These are phyloP conservation scores for Drosophila yooni DNA, from an alignment of 2,888 invertebrate genomes.

Conservation along the genomic window DNA sequence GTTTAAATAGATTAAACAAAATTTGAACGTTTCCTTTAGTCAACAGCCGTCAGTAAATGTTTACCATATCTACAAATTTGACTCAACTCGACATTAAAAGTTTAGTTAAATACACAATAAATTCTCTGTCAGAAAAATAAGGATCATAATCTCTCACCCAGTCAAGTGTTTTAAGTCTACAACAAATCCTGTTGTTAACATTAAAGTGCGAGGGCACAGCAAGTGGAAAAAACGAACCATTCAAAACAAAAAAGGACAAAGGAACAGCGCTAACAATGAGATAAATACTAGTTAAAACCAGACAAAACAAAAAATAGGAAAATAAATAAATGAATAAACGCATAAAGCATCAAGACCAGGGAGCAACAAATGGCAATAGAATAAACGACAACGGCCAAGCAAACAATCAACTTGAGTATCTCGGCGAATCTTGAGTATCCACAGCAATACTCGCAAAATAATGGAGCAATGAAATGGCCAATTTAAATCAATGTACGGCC, in stretches of 20 bases:
- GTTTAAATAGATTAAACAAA: slow-evolving; percentile 47
- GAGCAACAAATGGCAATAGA: slow-evolving; percentile 1
- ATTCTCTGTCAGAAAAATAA: background rate
- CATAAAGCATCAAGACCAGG: slow-evolving; percentile 6
- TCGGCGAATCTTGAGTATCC: slow-evolving; percentile 14
- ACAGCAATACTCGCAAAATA: slow-evolving; percentile 45
- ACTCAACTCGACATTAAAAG: background rate
- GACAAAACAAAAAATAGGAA: slow-evolving; percentile 31
- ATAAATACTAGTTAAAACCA: slow-evolving; percentile 38
- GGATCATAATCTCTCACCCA: background rate
- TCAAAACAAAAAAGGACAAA: slow-evolving; percentile 16
- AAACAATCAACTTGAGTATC: slow-evolving; percentile 66
- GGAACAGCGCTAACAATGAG: slow-evolving; percentile 21
- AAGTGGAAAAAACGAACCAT: background rate
- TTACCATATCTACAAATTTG: background rate
- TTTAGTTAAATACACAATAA: background rate
- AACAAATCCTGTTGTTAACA: slow-evolving; percentile 52
- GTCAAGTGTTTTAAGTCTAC: slow-evolving; percentile 8
- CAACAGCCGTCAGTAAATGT: background rate
- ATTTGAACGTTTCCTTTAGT: slow-evolving; percentile 6
- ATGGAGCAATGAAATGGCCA: slow-evolving; percentile 71
- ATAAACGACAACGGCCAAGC: slow-evolving; percentile 32
- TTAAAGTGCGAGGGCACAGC: slow-evolving; percentile 4
- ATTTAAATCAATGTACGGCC: slow-evolving; percentile 65
- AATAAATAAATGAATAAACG: slow-evolving; percentile 30